Evolutionary conservation across 2,797 vertebrate species (phyloP).

Genomic region (Hippoglossus hippoglossus): DNA sequence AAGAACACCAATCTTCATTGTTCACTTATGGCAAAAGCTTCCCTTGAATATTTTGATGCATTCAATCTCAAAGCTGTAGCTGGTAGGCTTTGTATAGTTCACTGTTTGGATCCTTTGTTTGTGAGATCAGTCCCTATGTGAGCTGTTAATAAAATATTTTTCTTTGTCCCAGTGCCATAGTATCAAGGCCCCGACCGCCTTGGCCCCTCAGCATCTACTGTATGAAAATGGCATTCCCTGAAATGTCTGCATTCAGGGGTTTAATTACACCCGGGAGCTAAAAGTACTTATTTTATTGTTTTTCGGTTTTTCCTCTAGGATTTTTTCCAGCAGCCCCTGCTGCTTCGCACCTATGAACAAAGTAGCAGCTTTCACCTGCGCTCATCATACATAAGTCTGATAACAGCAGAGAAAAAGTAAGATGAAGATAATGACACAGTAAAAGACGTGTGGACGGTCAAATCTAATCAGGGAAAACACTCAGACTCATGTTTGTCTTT

Average conservation of each 20-base stretch:
- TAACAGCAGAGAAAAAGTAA: too few relatives aligned
- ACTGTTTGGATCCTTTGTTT: constrained; percentile 37
- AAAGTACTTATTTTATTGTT: constrained; percentile 6
- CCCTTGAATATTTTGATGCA: constrained; percentile 18
- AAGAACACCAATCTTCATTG: constrained; percentile 45
- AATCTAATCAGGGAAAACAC: too few relatives aligned
- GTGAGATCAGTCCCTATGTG: constrained; percentile 25
- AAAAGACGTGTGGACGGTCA: too few relatives aligned
- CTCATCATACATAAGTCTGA: too few relatives aligned
- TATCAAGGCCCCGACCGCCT: constrained; percentile 1
- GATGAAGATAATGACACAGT: too few relatives aligned
- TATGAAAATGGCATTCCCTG: constrained; percentile 12
- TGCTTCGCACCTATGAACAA: too few relatives aligned
- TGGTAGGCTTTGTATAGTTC: constrained; percentile 22
- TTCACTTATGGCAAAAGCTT: constrained; percentile 29
- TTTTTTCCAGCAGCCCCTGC: too few relatives aligned
- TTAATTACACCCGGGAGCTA: constrained; percentile 26
- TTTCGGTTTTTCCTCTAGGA: neutral
- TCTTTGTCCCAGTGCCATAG: constrained; percentile 8
- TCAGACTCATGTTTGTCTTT: too few relatives aligned
- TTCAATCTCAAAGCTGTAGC: constrained; percentile 19
- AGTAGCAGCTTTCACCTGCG: too few relatives aligned
- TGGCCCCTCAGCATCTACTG: constrained; percentile 7
- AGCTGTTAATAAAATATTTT: constrained; percentile 21
- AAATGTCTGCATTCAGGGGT: constrained; percentile 29